Evolutionary conservation across 2,113 vertebrate species (phyloP).

Genomic region (Anoplopoma fimbria): DNA sequence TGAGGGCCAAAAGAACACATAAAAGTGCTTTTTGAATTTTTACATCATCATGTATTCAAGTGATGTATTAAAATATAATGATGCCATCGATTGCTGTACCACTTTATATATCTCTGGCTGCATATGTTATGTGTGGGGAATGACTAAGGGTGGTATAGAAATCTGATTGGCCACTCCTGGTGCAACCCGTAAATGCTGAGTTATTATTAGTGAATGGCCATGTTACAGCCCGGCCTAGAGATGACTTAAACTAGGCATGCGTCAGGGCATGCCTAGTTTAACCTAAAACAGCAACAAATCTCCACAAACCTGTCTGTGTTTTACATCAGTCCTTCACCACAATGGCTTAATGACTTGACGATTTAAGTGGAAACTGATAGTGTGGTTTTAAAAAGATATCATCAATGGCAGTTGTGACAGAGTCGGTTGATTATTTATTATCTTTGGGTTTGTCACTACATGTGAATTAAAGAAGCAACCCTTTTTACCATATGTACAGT

Average conservation of each 20-base stretch:
- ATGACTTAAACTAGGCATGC: background rate
- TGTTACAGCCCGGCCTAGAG: background rate
- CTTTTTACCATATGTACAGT: background rate
- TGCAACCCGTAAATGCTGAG: background rate
- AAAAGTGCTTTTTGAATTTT: slow-evolving; percentile 65
- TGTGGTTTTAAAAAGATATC: background rate
- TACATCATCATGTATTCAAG: slow-evolving; percentile 68
- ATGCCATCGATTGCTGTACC: slow-evolving; percentile 54
- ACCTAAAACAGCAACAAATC: background rate
- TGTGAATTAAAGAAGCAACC: background rate
- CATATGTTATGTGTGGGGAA: slow-evolving; percentile 11
- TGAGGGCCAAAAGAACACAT: slow-evolving; percentile 28
- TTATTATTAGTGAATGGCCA: slow-evolving; percentile 18
- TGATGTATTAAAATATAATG: slow-evolving; percentile 77
- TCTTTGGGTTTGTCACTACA: background rate
- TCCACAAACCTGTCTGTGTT: background rate
- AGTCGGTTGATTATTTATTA: background rate
- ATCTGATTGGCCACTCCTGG: slow-evolving; percentile 13
- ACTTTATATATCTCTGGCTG: slow-evolving; percentile 25
- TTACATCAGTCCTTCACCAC: background rate
- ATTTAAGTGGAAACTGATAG: background rate
- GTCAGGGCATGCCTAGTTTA: no score
- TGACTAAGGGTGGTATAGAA: background rate
- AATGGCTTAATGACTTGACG: background rate
- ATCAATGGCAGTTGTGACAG: background rate